phyloP scores from a whole-genome alignment of 2,113 vertebrate species.

The Microtus pennsylvanicus region DNA sequence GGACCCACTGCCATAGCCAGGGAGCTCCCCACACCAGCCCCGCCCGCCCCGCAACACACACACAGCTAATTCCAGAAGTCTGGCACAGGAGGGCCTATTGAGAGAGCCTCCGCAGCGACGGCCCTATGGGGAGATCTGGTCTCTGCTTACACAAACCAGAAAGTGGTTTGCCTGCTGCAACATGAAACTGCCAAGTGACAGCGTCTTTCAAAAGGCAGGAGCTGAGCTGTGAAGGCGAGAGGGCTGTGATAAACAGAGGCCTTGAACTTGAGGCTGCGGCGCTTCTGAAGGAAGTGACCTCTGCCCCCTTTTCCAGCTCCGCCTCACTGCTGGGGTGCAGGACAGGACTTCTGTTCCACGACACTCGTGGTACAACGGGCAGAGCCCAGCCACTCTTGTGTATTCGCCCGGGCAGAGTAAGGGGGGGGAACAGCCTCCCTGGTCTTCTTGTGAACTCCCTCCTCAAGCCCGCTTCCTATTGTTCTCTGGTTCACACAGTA shows the following conservation, averaged over 20 bases:
- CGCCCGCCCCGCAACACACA: background rate
- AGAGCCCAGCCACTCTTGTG: background rate
- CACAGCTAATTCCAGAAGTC: background rate
- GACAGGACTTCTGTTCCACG: accelerated
- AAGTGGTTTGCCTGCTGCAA: background rate
- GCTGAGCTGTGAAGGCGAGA: background rate
- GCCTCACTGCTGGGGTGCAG: accelerated
- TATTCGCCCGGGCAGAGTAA: background rate
- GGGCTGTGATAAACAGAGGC: background rate
- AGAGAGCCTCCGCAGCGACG: background rate
- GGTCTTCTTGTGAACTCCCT: background rate
- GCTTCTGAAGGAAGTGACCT: background rate
- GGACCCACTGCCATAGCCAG: background rate
- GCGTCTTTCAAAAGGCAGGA: background rate
- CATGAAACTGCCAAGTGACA: background rate
- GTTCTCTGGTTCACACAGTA: background rate
- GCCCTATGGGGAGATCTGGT: background rate
- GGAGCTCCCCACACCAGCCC: accelerated
- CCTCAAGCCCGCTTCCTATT: background rate
- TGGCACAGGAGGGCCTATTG: accelerated
- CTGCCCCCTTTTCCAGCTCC: background rate
- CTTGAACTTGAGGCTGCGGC: background rate
- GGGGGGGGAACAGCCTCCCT: background rate
- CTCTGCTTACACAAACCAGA: background rate
- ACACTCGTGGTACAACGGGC: accelerated